Evolutionary conservation across 1,140 invertebrate species (phyloP), one percentile per base, ranked within the genome.

Genomic region (Palaemon carinicauda): DNA sequence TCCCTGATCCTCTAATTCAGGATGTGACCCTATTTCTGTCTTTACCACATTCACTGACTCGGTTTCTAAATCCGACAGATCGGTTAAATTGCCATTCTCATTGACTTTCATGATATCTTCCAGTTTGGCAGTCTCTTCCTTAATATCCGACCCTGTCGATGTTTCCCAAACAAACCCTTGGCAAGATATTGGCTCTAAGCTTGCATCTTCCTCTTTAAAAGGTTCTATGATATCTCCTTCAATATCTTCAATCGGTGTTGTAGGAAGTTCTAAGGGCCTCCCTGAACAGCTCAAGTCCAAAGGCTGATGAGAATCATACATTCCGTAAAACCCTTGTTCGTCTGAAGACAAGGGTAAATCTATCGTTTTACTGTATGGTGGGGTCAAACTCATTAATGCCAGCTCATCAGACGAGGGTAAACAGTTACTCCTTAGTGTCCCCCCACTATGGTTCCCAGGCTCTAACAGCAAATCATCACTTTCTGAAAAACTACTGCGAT

Each of bases 151-250:
- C 41, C 12, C 41, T 12, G 0, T 12, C 41, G 12, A 41, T 7
- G 31, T 33, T 33, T n/a, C 24, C 14, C 65, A 69, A 69, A 14
- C 21, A 29, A n/a, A 27, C 5, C 19, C 74, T 77, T 50, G 3
- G n/a, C n/a, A 19, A 77, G 21, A 15, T 50, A 24, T 15, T 27
- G 21, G 21, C 17, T 50, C 4, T 77, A n/a, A n/a, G 33, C 52
- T 52, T 24, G 29, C 24, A 52, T 41, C 24, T 9, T 31, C 41
- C 27, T 86, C 84, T 53, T 54, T 51, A 71, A 33, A 86, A 19
- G 50, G 60, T 24, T 80, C 84, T 56, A 80, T 86, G 31, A 80
- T 86, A 52, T 80, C 84, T 21, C 77, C 84, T 69, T 86, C 84
- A 53, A 86, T 74, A 31, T 86, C 77, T 21, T 86, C 60, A 21